These are phyloP conservation scores for Leptinotarsa haldemani DNA, from an alignment of 2,888 invertebrate genomes.

Conservation along the genomic window DNA sequence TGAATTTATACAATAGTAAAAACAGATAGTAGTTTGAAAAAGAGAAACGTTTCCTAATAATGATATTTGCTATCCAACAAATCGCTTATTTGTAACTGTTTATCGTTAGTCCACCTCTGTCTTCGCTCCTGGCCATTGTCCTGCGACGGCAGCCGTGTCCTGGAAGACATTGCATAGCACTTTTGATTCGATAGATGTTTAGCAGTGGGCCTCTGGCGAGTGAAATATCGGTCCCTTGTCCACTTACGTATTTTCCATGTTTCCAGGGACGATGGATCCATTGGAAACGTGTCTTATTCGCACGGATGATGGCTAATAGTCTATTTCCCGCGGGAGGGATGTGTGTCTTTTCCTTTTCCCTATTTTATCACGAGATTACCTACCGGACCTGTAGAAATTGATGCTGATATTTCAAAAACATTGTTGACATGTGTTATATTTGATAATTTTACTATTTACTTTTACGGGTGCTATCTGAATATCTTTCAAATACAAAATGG, in stretches of 20 bases:
- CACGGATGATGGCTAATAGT: conserved; percentile 57
- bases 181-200: conserved; percentile 55
- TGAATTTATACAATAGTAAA: no score
- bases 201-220: conserved; percentile 55
- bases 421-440: no score
- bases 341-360: conserved; percentile 20
- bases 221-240: conserved; percentile 63
- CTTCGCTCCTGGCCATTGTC: conserved; percentile 33
- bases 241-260: conserved; percentile 63
- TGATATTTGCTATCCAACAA: no score
- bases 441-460: no score
- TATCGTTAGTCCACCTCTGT: conserved; percentile 30
- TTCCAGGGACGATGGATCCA: conserved; percentile 38
- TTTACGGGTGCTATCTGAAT: no score
- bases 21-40: no score
- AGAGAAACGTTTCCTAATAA: no score
- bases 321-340: conserved; percentile 56
- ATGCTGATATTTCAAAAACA: neutral
- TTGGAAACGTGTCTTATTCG: conserved; percentile 54
- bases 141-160: conserved; percentile 46
- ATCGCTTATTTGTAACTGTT: neutral
- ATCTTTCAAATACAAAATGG: no score
- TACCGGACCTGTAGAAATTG: neutral
- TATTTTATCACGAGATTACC: neutral
- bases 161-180: conserved; percentile 54